These are phyloP conservation scores for Lymantria monacha DNA, from an alignment of 2,888 invertebrate genomes.

Conservation along the genomic window DNA sequence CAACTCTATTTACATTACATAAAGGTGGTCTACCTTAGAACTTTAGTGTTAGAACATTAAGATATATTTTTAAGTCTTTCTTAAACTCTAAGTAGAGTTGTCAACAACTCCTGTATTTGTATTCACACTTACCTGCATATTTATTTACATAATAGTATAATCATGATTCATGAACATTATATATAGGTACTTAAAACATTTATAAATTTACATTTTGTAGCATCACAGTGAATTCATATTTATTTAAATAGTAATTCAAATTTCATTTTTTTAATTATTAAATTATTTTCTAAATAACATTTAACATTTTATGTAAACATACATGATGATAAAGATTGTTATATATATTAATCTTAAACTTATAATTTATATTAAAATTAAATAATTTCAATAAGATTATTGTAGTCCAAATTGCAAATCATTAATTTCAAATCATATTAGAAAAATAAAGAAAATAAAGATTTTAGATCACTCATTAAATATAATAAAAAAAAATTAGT, in stretches of 20 bases:
- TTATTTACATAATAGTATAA: neutral
- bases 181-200: neutral
- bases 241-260: neutral
- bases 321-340: neutral
- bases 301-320: neutral
- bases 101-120: neutral
- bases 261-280: neutral
- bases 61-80: too few species aligned
- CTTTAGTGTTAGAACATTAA: too few species aligned
- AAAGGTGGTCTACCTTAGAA: too few species aligned
- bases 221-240: constrained; percentile 2
- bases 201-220: neutral
- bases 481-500: too few species aligned
- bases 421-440: too few species aligned
- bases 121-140: neutral
- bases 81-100: too few species aligned
- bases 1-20: too few species aligned
- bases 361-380: neutral
- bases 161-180: too few species aligned
- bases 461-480: too few species aligned
- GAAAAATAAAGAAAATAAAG: too few species aligned
- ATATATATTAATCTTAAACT: neutral
- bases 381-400: too few species aligned
- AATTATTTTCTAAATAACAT: neutral
- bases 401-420: too few species aligned